Evolutionary conservation across 2,113 vertebrate genomes (phyloP).

Genomic region (Lucifuga dentata): DNA sequence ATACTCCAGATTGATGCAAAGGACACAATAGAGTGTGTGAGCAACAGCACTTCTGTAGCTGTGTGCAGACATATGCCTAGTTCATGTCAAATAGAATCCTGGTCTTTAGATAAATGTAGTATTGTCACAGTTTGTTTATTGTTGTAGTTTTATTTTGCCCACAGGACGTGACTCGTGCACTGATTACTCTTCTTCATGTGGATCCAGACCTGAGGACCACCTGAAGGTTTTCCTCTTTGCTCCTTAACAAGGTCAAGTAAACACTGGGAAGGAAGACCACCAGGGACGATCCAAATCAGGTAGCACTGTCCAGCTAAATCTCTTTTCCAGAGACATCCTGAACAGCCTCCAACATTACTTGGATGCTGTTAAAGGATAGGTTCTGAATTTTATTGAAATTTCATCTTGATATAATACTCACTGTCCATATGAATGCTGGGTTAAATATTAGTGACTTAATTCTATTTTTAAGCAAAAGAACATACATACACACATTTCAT

Average conservation of each 20-base stretch:
- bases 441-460: no score
- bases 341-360: constrained; percentile 26
- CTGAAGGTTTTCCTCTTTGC: constrained; percentile 13
- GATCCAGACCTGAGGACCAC: constrained; percentile 15
- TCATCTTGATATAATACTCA: no score
- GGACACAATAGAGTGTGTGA: no score
- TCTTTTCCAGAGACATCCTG: constrained; percentile 36
- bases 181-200: constrained; percentile 11
- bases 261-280: constrained; percentile 47
- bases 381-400: neutral
- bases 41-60: no score
- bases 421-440: no score
- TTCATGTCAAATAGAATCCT: no score
- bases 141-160: neutral
- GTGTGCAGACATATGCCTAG: no score
- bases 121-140: neutral
- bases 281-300: constrained; percentile 15
- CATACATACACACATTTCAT: no score
- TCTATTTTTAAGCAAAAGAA: no score
- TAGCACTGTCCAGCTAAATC: constrained; percentile 31
- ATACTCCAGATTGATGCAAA: no score
- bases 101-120: no score
- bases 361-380: constrained; percentile 25
- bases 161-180: constrained; percentile 4
- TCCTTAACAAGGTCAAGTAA: constrained; percentile 46